Evolutionary conservation across 2,113 vertebrate species (phyloP).

Genomic region (Phaethon lepturus): DNA sequence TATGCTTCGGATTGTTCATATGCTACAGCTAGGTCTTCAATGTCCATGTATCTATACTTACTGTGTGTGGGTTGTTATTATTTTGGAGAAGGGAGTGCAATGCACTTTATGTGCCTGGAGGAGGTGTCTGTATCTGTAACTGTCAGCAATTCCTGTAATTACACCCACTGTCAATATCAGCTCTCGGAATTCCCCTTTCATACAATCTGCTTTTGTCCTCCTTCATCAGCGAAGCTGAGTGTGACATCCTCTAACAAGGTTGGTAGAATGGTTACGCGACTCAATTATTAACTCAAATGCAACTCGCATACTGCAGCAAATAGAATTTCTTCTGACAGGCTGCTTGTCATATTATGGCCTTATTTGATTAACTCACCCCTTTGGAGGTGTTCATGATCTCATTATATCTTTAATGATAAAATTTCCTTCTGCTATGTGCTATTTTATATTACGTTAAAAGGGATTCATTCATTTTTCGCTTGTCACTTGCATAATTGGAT

Average conservation of each 20-base stretch:
- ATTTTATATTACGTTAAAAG: conserved; percentile 46
- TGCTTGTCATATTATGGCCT: conserved; percentile 44
- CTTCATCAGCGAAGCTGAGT: not conserved
- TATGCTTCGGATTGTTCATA: not conserved
- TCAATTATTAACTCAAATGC: conserved; percentile 53
- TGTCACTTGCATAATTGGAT: conserved; percentile 53
- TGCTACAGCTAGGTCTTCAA: not conserved
- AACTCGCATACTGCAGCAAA: conserved; percentile 20
- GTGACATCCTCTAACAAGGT: conserved; percentile 38
- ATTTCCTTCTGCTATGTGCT: conserved; percentile 61
- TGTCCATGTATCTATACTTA: not conserved
- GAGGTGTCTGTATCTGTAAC: not conserved
- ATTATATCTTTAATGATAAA: conserved; percentile 50
- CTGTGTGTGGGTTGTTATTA: not conserved
- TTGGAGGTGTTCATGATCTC: conserved; percentile 49
- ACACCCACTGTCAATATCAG: not conserved
- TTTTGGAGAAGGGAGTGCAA: not conserved
- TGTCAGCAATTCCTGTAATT: conserved; percentile 8
- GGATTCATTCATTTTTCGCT: conserved; percentile 43
- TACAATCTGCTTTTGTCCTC: conserved; percentile 1
- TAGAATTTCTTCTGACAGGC: conserved; percentile 40
- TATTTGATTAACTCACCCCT: conserved; percentile 56
- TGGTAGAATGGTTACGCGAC: not conserved
- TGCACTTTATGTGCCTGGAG: too few relatives aligned
- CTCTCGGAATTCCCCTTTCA: not conserved